Percentiles rank a stretch among this genome's conserved stretches.
phyloP scores from a whole-genome alignment of 2,888 invertebrate species.

The Hydropsyche betteni region DNA sequence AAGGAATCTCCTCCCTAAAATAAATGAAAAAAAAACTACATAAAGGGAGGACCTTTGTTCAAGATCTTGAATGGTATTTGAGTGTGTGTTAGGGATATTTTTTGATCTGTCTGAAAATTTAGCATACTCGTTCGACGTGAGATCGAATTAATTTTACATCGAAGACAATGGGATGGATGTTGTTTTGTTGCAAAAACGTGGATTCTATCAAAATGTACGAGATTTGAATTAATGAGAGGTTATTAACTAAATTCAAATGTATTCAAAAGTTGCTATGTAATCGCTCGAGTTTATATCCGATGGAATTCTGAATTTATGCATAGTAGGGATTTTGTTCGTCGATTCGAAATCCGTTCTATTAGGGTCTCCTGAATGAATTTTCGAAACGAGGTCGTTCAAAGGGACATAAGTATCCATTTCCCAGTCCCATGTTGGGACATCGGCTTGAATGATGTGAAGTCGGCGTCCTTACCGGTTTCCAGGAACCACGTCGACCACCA shows the following conservation, averaged over 20 bases:
- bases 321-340: not conserved
- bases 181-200: not conserved
- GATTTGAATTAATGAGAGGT: too few relatives aligned
- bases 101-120: conserved; percentile 2
- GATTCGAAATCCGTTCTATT: conserved; percentile 13
- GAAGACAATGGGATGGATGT: not conserved
- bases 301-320: not conserved
- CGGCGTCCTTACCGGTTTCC: conserved; percentile 35
- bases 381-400: conserved; percentile 29
- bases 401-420: conserved; percentile 34
- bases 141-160: not conserved
- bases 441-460: conserved; percentile 15
- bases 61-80: conserved; percentile 26
- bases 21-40: not conserved
- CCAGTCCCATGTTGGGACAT: conserved; percentile 19
- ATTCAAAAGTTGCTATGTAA: too few relatives aligned
- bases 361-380: too few relatives aligned
- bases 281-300: conserved; percentile 8
- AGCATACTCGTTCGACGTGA: not conserved
- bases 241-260: too few relatives aligned
- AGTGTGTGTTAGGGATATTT: not conserved
- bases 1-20: conserved; percentile 1
- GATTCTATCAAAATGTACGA: too few relatives aligned
- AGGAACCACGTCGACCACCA: conserved; percentile 27
- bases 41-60: conserved; percentile 3